phyloP scores from a whole-genome alignment of 2,797 vertebrate genomes.

The Alca torda region DNA sequence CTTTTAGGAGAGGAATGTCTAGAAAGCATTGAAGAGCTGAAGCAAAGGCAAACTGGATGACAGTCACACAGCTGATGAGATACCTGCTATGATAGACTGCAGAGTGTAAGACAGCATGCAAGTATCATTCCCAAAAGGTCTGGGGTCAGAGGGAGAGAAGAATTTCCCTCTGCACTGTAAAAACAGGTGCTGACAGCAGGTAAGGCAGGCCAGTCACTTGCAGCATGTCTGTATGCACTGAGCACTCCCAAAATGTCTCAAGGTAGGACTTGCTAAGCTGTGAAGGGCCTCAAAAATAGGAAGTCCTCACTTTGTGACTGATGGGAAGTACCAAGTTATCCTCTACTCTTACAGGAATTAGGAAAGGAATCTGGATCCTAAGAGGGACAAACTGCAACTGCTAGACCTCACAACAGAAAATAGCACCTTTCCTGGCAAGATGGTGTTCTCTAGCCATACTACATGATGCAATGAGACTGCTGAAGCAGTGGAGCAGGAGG shows the following conservation, averaged over 20 bases:
- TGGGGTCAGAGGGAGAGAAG: neutral
- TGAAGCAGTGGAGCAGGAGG: neutral
- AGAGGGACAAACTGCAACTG: neutral
- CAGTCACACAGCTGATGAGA: neutral
- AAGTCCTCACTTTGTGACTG: neutral
- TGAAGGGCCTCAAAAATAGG: neutral
- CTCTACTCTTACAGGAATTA: neutral
- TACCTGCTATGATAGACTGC: neutral
- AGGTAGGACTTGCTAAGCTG: neutral
- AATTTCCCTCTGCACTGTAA: neutral
- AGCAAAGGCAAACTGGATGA: neutral
- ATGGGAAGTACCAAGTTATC: neutral
- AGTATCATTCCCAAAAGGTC: neutral
- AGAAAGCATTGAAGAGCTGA: neutral
- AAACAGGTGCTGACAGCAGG: neutral
- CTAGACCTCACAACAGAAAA: neutral
- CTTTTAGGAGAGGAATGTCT: neutral
- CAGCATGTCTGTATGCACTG: neutral
- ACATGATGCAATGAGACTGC: neutral
- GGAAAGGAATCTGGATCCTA: neutral
- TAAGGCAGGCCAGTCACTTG: neutral
- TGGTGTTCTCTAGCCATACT: neutral
- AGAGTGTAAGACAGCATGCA: neutral
- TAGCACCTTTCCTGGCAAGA: neutral
- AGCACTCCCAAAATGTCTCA: neutral